These are phyloP conservation scores for Rhogogaster chlorosoma DNA, from an alignment of 2,888 invertebrate genomes.

Conservation along the genomic window DNA sequence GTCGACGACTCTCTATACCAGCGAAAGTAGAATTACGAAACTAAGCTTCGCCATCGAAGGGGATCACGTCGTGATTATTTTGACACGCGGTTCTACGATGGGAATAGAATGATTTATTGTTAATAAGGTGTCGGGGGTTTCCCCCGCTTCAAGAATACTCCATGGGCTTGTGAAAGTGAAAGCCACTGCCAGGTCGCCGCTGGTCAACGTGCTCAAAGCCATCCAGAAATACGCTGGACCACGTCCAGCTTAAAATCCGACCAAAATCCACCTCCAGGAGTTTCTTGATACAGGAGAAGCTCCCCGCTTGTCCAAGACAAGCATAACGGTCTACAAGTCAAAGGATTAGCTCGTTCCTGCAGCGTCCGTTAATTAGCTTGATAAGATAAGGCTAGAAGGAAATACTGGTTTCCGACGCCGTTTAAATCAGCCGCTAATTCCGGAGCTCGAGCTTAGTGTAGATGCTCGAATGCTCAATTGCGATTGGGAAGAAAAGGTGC, in stretches of 20 bases:
- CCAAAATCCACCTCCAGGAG: not conserved
- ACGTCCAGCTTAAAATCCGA: not conserved
- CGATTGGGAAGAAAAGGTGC: not conserved
- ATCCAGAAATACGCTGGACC: not conserved
- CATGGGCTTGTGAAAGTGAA: conserved; percentile 39
- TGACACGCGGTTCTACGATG: not conserved
- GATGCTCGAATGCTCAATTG: not conserved
- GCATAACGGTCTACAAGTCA: not conserved
- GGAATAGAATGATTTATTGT: conserved; percentile 23
- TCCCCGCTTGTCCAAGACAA: not conserved
- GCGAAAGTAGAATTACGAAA: conserved; percentile 18
- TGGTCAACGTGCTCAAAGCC: not conserved
- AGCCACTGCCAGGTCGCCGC: not conserved
- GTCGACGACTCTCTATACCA: conserved; percentile 30
- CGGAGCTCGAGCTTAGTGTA: not conserved
- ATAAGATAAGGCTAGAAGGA: conserved; percentile 33
- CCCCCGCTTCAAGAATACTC: not conserved
- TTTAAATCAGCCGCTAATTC: not conserved
- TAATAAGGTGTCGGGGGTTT: not conserved
- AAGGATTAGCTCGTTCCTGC: not conserved
- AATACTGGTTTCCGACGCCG: conserved; percentile 19
- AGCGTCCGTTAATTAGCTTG: conserved; percentile 9
- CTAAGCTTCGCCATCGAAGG: conserved; percentile 7
- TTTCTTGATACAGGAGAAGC: not conserved
- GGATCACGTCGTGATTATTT: conserved; percentile 1